Base-by-base conservation (phyloP, 2,797 vertebrate species). In the Halcyon chelicuti region DNA sequence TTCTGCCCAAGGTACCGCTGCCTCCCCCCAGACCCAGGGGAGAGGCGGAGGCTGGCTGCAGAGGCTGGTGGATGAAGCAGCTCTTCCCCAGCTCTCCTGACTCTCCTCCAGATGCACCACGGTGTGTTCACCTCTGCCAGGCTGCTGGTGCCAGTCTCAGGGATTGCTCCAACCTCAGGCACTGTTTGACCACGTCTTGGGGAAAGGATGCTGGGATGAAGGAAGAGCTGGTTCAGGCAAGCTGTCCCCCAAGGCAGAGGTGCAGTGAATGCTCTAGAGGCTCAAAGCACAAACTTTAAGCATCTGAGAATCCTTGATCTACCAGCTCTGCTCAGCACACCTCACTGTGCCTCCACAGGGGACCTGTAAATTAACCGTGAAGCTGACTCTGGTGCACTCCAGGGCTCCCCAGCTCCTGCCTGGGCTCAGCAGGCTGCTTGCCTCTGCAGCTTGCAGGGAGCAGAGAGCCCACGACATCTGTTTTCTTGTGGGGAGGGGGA, bases 101-200 rank as follows among this genome's bases (percentile, higher is more conserved):
- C 54, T 44, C 4, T 20, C 57, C 62, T 28, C 21, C 3, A 0
- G 4, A 20, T 33, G 4, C 25, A 39, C 3, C 22, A 4, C 13
- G 1, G 9, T 0, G 10, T 2, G n/a, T 29, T n/a, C 39, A 10
- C 2, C 0, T 39, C 65, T 76, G 52, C 58, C 21, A 9, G 52
- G 4, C 33, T 4, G n/a, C 76, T 60, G 61, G 25, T 51, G 49
- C 40, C 57, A 19, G 29, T 68, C 65, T 40, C 8, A 20, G 46
- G 39, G 33, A n/a, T 39, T 72, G 15, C 60, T 65, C 40, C 22
- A 3, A 37, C 47, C 29, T 54, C 1, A 1, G 49, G 33, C 42
- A 19, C 19, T 46, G 2, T 23, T 71, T 37, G 63, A 31, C 49
- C 58, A n/a, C 10, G 0, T 12, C 77, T 58, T 10, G 46, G 70